Conservation (phyloP, 2,797 vertebrate genomes). For the Chaetodon trifasciatus region DNA sequence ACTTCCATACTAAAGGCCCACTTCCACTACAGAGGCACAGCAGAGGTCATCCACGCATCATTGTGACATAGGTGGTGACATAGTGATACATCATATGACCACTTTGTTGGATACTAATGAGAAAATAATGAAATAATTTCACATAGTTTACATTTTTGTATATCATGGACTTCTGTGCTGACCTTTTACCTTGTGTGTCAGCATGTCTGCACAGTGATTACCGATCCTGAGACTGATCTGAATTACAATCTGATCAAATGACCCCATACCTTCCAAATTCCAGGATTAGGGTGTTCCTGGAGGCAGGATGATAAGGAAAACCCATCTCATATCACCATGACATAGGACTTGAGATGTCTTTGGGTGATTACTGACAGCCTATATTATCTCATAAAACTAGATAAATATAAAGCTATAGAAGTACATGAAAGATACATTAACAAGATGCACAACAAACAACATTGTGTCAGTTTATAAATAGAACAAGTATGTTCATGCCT, state of each 20-base stretch:
- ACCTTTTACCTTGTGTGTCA: background rate
- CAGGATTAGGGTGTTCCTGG: background rate
- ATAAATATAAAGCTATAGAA: too few relatives aligned
- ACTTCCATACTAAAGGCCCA: background rate
- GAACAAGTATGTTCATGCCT: too few relatives aligned
- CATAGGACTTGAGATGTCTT: background rate
- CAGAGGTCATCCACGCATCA: background rate
- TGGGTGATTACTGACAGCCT: too few relatives aligned
- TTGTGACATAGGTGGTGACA: background rate
- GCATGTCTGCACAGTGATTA: background rate
- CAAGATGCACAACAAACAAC: too few relatives aligned
- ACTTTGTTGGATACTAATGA: too few relatives aligned
- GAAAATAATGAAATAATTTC: too few relatives aligned
- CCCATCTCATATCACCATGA: constrained; percentile 10
- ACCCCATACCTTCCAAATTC: background rate
- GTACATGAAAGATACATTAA: too few relatives aligned
- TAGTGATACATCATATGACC: background rate
- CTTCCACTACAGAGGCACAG: background rate
- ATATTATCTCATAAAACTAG: too few relatives aligned
- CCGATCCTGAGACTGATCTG: background rate
- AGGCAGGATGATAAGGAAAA: background rate
- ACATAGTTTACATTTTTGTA: too few relatives aligned
- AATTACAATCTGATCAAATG: background rate
- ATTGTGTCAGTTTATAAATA: too few relatives aligned
- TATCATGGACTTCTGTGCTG: background rate